Percentiles rank a stretch among this genome's conserved stretches.
These are phyloP conservation scores for Drosophila melanogaster DNA, from an alignment of 1,140 invertebrate species.

Conservation along the genomic window Release_6_plus_ISO1_MT NT_033777.3:13896001-13896500, in stretches of 20 bases:
- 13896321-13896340: conserved; percentile 7
- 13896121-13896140: conserved; percentile 62
- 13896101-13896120: conserved; percentile 73
- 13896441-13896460: no score
- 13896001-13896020: conserved; percentile 56
- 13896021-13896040: conserved; percentile 66
- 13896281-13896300: conserved; percentile 85
- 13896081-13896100: conserved; percentile 40
- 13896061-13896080: conserved; percentile 84
- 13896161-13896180: conserved; percentile 33
- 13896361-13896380: conserved; percentile 68
- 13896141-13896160: conserved; percentile 3
- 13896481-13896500: no score
- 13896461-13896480: no score
- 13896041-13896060: conserved; percentile 84
- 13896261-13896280: conserved; percentile 80
- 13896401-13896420: neutral
- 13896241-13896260: conserved; percentile 78
- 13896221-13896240: conserved; percentile 11
- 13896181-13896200: conserved; percentile 42
- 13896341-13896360: neutral
- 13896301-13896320: conserved; percentile 50
- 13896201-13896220: conserved; percentile 53
- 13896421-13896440: no score
- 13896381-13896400: conserved; percentile 38